Conservation (phyloP, 2,797 vertebrate genomes). For the Sebastes matsubarae region DNA sequence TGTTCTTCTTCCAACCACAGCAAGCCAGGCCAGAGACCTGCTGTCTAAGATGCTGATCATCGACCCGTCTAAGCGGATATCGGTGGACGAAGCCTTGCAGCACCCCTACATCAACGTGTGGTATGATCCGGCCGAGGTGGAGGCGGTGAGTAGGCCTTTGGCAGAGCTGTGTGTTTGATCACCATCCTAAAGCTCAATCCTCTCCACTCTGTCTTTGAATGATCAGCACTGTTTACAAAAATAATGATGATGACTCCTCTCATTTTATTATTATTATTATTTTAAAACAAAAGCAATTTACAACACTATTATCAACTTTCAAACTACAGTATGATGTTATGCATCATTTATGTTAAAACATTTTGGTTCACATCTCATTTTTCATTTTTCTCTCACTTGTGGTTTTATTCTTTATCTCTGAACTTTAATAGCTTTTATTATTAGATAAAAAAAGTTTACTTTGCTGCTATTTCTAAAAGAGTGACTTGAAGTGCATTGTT, state of each 20-base stretch:
- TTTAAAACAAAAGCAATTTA: background rate
- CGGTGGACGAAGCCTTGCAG: conserved; percentile 98
- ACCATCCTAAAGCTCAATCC: conserved; percentile 11
- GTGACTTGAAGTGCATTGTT: conserved; percentile 5
- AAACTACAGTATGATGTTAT: background rate
- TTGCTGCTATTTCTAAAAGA: conserved; percentile 12
- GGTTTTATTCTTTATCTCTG: conserved; percentile 16
- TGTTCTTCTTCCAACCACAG: conserved; percentile 75
- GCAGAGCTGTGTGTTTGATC: conserved; percentile 52
- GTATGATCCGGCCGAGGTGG: conserved; percentile 99
- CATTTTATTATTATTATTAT: background rate
- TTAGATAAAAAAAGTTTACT: background rate
- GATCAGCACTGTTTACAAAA: conserved; percentile 35
- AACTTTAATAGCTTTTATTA: background rate
- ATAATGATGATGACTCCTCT: background rate
- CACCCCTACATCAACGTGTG: conserved; percentile 99
- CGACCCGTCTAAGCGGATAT: conserved; percentile 97
- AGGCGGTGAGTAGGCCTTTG: conserved; percentile 89
- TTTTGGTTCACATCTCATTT: conserved; percentile 58
- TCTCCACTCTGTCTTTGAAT: conserved; percentile 33
- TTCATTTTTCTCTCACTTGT: conserved; percentile 37
- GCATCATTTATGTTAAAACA: conserved; percentile 38
- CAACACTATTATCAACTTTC: background rate
- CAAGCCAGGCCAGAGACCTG: conserved; percentile 98
- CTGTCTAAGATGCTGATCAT: conserved; percentile 99